Percentiles rank a stretch among this genome's conserved stretches.
phyloP scores from a whole-genome alignment of 2,797 vertebrate genomes.

The Cyprinodon diabolis region DNA sequence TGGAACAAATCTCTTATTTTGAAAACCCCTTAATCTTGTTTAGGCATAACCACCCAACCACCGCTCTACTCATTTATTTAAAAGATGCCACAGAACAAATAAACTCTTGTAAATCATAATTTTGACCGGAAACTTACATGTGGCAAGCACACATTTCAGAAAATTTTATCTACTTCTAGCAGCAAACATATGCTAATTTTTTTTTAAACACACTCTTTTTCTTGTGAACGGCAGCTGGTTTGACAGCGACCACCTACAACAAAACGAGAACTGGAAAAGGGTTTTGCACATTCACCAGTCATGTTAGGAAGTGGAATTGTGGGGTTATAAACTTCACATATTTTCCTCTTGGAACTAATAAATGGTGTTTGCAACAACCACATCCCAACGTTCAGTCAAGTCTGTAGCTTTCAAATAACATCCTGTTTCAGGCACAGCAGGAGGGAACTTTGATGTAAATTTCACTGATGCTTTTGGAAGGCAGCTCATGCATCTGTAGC shows the following conservation, averaged over 20 bases:
- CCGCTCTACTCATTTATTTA: not conserved
- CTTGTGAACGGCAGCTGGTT: constrained; percentile 37
- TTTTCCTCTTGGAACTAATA: constrained; percentile 31
- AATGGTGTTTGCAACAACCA: constrained; percentile 45
- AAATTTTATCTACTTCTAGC: not conserved
- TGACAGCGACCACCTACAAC: constrained; percentile 36
- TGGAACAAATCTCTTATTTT: too few relatives aligned
- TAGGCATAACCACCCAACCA: not conserved
- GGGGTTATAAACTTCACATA: constrained; percentile 6
- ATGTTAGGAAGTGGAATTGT: constrained; percentile 25
- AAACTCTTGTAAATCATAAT: not conserved
- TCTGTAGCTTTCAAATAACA: constrained; percentile 36
- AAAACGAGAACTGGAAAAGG: not conserved
- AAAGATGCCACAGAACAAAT: not conserved
- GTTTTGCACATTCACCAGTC: constrained; percentile 22
- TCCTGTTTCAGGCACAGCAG: constrained; percentile 39
- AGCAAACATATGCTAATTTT: not conserved
- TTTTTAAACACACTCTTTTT: not conserved
- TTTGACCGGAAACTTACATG: not conserved
- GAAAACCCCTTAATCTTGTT: not conserved
- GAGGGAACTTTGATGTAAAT: constrained; percentile 16
- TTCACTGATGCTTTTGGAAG: constrained; percentile 50
- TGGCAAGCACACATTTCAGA: not conserved
- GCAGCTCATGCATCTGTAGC: constrained; percentile 48
- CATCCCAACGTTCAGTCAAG: constrained; percentile 17